Base-by-base conservation (phyloP, 1,140 invertebrate species). In the Drosophila ananassae region DNA sequence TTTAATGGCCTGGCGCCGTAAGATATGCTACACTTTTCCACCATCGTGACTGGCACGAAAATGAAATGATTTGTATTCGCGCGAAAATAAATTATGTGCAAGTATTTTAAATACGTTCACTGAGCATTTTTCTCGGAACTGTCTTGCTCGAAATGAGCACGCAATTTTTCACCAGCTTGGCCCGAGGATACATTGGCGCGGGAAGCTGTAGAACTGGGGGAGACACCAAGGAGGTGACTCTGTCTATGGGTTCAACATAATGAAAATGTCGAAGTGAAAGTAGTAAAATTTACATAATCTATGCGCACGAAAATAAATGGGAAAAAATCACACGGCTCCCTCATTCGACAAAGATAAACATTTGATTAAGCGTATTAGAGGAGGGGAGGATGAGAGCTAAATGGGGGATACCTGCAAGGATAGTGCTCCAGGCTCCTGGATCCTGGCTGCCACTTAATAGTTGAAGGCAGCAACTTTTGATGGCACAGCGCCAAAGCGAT, bases 181-280 rank as follows among this genome's bases (percentile, higher is more conserved):
- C 44, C 57, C 30, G 24, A 22, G 44, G 30, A 71, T 6, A 28
- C 25, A 28, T 6, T 28, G 25, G 17, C 30, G 32, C 8, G 47
- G 30, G 37, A 2, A 13, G 41, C 4, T 25, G 32, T 7, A n/a
- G 9, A 32, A 6, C 25, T 32, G 32, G 32, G 8, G 9, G 7
- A 9, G 50, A 25, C 32, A 46, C 13, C 56, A 10, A 25, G 66
- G 28, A 25, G 13, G 75, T 59, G 78, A 59, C 52, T 61, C 52
- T 62, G 68, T 59, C 63, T 58, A 41, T 55, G 66, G 53, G 55
- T 64, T 63, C 61, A 60, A 78, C 82, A 73, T 87, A 87, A 87
- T 89, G 83, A 87, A 87, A 87, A 89, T 89, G 83, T 87, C 83
- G 84, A 87, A 83, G 83, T 89, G 79, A 87, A 87, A 87, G 83